Conservation (phyloP, 2,797 vertebrate genomes). For the Monodelphis domestica region DNA sequence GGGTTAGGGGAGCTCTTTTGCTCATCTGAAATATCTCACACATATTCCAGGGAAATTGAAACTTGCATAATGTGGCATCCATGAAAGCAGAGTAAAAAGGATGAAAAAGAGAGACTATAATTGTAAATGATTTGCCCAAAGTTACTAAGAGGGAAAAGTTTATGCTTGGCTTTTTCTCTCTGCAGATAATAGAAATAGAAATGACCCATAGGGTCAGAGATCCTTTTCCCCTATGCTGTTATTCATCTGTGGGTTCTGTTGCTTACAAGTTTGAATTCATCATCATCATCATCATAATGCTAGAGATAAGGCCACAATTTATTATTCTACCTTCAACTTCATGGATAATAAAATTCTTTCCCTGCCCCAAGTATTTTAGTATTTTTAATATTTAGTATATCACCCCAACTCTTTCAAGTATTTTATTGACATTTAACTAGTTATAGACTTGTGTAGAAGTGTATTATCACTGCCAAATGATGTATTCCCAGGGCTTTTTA, state of each 20-base stretch:
- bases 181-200: not conserved
- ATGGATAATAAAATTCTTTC: not conserved
- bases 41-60: not conserved
- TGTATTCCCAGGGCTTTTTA: not conserved
- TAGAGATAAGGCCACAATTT: not conserved
- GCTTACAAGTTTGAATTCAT: not conserved
- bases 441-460: not conserved
- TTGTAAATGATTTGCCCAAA: not conserved
- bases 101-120: not conserved
- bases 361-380: too few relatives aligned
- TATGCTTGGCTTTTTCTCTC: not conserved
- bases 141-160: not conserved
- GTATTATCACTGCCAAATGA: not conserved
- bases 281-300: not conserved
- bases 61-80: not conserved
- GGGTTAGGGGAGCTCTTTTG: not conserved
- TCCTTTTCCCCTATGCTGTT: not conserved
- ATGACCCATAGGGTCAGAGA: not conserved
- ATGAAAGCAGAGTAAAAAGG: not conserved
- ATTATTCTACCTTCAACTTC: not conserved
- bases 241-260: not conserved
- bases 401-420: too few relatives aligned
- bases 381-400: too few relatives aligned
- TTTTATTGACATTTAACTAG: not conserved
- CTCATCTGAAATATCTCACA: constrained; percentile 9